Base-by-base conservation (phyloP, 2,113 vertebrate genomes). In the Tauraco erythrolophus region DNA sequence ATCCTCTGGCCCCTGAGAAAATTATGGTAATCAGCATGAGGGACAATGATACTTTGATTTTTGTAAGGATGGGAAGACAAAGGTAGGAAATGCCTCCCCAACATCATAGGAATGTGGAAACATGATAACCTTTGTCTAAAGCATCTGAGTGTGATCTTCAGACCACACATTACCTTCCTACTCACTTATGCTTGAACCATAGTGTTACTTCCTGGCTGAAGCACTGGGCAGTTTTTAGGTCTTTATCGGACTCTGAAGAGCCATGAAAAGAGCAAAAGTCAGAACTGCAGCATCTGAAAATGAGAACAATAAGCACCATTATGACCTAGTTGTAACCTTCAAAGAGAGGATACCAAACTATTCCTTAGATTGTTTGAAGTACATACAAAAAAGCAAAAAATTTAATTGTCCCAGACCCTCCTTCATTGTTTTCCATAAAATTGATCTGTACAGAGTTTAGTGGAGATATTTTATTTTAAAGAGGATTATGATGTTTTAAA, bases 261-360 rank as follows among this genome's bases (percentile, higher is more conserved):
- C 28, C 27, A 48, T 30, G 33, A 79, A 51, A 11, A 84, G 30
- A 72, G 15, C 43, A 56, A 62, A 68, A 80, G 15, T 25, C 66
- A 77, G 53, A 91, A 54, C 9, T 56, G 14, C 33, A 64, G 35
- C 12, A 18, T 35, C 41, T 66, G 41, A 74, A 94, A 91, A 53
- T 3, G 1, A 24, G 41, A 93, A 57, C 6, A 27, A 13, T 25
- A 37, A 79, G 2, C 37, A 46, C 14, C 1, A 0, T 25, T 43
- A 50, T n/a, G 14, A 91, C 15, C 21, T 81, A 11, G 16, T 54
- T 31, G 28, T 58, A 65, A 69, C 31, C 45, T 94, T 89, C 62
- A 72, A 54, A 76, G 37, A 86, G 2, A 77, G 5, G 14, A 9
- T 80, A 61, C 9, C 19, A 85, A 62, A 71, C 19, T 43, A 28